Evolutionary conservation across 2,797 vertebrate genomes (phyloP).

Genomic region (Synaphobranchus kaupii): DNA sequence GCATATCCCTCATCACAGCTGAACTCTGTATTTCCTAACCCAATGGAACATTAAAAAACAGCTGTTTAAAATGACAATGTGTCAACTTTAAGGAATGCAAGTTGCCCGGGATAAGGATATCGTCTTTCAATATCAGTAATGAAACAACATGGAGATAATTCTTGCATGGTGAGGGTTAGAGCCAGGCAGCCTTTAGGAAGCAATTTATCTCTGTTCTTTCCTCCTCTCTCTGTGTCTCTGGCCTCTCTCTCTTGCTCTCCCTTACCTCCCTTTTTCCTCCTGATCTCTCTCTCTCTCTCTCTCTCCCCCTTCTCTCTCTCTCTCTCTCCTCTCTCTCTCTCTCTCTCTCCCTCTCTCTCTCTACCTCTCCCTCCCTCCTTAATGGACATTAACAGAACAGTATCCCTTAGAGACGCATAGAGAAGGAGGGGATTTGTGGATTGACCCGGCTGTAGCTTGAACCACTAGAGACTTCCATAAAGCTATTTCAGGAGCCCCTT

Average conservation of each 20-base stretch:
- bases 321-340: not conserved
- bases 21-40: not conserved
- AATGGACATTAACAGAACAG: not conserved
- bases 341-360: not conserved
- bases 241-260: not conserved
- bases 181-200: not conserved
- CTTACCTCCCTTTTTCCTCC: not conserved
- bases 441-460: slow-evolving; percentile 5
- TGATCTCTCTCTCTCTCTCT: not conserved
- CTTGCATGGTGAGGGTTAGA: not conserved
- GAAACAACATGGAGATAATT: not conserved
- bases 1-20: not conserved
- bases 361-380: not conserved
- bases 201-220: not conserved
- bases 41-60: not conserved
- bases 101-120: not conserved
- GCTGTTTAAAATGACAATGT: not conserved
- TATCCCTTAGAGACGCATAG: not conserved
- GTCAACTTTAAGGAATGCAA: not conserved
- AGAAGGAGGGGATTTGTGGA: not conserved
- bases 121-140: not conserved
- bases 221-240: not conserved
- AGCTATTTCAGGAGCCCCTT: slow-evolving; percentile 37
- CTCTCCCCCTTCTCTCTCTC: not conserved
- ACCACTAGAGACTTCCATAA: slow-evolving; percentile 44